Conservation (phyloP, 1,140 invertebrate species). For the Leptestheria dahalacensis region DNA sequence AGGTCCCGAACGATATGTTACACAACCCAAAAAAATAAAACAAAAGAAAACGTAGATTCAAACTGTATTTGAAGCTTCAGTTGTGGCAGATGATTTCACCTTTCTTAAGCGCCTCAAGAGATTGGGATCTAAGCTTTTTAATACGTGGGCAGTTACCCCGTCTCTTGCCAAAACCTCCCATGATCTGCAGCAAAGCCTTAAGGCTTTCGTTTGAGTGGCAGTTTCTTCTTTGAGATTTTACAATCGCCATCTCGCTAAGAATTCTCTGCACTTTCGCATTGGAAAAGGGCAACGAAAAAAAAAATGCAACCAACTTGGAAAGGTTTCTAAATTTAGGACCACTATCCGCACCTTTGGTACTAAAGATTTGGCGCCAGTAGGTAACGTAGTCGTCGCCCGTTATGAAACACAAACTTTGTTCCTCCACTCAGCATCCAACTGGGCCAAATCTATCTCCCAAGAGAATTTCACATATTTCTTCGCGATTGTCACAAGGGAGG, state of each 20-base stretch:
- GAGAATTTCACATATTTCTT: background rate
- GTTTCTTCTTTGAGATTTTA: constrained; percentile 3
- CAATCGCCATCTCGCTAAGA: background rate
- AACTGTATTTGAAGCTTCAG: background rate
- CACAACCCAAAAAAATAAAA: background rate
- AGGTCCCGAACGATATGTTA: too few relatives aligned
- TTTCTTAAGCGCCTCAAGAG: background rate
- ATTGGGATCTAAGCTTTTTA: background rate
- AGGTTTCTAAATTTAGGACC: constrained; percentile 5
- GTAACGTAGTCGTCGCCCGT: background rate
- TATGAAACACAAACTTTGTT: background rate
- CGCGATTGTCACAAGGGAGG: background rate
- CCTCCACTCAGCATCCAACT: constrained; percentile 9
- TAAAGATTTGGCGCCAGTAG: background rate
- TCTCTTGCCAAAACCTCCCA: background rate
- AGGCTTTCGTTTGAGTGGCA: background rate
- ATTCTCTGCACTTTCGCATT: constrained; percentile 4
- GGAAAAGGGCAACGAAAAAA: constrained; percentile 7
- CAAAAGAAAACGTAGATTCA: background rate
- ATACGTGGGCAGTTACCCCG: background rate
- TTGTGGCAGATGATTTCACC: background rate
- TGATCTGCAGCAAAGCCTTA: background rate
- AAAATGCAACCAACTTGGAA: background rate
- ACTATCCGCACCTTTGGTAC: background rate
- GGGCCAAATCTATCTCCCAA: background rate